Base-by-base conservation (phyloP, 2,113 vertebrate genomes). In the Triplophysa tibetana region DNA sequence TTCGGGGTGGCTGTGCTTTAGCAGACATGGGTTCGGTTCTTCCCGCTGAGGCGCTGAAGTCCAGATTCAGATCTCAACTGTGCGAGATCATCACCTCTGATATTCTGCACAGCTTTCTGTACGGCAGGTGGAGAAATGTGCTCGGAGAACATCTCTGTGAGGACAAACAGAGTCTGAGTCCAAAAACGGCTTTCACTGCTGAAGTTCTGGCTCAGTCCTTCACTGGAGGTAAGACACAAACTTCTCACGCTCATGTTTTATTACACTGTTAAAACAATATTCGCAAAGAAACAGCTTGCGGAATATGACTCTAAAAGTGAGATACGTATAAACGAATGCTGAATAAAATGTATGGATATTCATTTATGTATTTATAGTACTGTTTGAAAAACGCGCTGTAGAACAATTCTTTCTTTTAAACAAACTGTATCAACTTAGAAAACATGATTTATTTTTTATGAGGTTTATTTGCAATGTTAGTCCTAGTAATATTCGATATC, bases 151-250 rank as follows among this genome's bases (percentile, higher is more conserved):
- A 96, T 88, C 95, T 95, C 83, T 91, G 94, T 65, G 95, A 97
- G 85, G 96, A 96, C 88, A 94, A 94, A 83, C 92, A 90, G 81
- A 72, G 45, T 65, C 72, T 88, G 79, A 90, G 90, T 85, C 95
- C 95, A 85, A 96, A 94, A 81, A 98, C 95, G 1, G 96, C 96
- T 41, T 98, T 99, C 93, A 99, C 97, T 11, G 97, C 97, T 0
- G 97, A 99, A 84, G 97, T 97, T 16, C 92, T 99, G 88, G 97
- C 97, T 0, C 97, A 98, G 91, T 97, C 97, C 72, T 99, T 98
- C 89, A 94, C 94, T 0, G 97, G 97, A 92, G 97, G 97, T 99
- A 87, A 83, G 91, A 29, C 23, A 4, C 9, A 45, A 45, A 45
- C 43, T 45, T 45, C 11, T 45, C 43, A 45, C 11, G 0, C 43